phyloP scores from a whole-genome alignment of 1,140 invertebrate species.

The Lepidurus couesii region DNA sequence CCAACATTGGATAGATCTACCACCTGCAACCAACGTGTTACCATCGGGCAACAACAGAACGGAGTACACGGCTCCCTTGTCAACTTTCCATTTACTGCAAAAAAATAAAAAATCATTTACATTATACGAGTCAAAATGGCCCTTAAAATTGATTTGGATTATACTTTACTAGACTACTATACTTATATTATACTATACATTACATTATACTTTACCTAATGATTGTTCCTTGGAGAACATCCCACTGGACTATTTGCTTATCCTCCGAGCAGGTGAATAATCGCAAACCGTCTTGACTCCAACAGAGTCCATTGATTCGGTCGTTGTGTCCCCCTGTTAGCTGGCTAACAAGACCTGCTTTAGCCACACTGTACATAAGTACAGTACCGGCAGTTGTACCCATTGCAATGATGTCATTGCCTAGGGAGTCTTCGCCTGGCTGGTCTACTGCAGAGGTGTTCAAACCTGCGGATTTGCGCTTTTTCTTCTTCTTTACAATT shows the following conservation, averaged over 20 bases:
- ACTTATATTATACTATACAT: not conserved
- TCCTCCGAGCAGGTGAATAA: slow-evolving; percentile 52
- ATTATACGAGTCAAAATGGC: too few relatives aligned
- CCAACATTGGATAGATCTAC: slow-evolving; percentile 60
- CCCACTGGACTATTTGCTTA: slow-evolving; percentile 49
- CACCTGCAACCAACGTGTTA: slow-evolving; percentile 57
- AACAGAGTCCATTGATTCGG: slow-evolving; percentile 50
- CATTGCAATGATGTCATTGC: slow-evolving; percentile 50
- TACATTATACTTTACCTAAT: slow-evolving; percentile 44
- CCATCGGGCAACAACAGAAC: slow-evolving; percentile 58
- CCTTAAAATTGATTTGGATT: too few relatives aligned
- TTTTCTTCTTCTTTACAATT: slow-evolving; percentile 43
- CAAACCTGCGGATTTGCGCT: slow-evolving; percentile 42
- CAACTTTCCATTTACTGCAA: slow-evolving; percentile 59
- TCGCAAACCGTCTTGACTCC: slow-evolving; percentile 44
- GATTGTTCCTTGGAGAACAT: slow-evolving; percentile 44
- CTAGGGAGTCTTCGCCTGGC: slow-evolving; percentile 37
- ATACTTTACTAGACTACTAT: too few relatives aligned
- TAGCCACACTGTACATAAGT: slow-evolving; percentile 58
- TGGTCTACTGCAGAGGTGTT: slow-evolving; percentile 35
- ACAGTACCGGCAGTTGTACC: slow-evolving; percentile 60
- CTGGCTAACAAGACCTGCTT: slow-evolving; percentile 53
- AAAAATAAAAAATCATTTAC: slow-evolving; percentile 30
- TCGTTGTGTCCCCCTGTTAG: slow-evolving; percentile 51
- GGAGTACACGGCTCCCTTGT: slow-evolving; percentile 58